Percentiles rank a stretch among this genome's conserved stretches.
Evolutionary conservation across 2,797 vertebrate species (phyloP).

Genomic region (Pseudochirops corinnae): DNA sequence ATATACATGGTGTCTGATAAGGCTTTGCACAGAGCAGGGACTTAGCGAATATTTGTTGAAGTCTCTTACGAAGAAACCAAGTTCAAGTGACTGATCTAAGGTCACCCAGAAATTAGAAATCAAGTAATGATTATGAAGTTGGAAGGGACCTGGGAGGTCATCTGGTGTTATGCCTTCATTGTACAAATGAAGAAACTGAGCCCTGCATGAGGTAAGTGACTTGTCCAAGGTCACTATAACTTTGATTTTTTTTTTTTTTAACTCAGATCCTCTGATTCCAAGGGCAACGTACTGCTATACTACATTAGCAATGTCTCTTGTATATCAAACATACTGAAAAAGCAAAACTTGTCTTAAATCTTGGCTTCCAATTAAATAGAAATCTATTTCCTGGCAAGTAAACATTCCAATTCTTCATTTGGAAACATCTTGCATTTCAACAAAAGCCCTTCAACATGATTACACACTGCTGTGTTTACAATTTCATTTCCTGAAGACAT

Average conservation of each 20-base stretch:
- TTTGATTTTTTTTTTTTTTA: background rate
- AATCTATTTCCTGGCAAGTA: background rate
- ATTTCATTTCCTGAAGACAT: constrained; percentile 8
- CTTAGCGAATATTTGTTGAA: background rate
- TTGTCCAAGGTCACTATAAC: background rate
- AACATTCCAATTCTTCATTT: background rate
- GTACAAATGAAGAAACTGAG: background rate
- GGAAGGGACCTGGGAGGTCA: background rate
- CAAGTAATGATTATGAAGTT: background rate
- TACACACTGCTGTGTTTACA: background rate
- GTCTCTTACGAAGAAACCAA: background rate
- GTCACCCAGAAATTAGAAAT: background rate
- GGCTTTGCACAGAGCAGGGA: background rate
- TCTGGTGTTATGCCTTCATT: background rate
- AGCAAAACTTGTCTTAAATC: background rate
- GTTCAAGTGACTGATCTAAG: background rate
- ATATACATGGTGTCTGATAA: background rate
- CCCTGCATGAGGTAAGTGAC: background rate
- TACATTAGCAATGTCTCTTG: background rate
- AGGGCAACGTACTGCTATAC: background rate
- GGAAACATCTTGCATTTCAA: background rate
- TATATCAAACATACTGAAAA: background rate
- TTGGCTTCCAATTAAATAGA: background rate
- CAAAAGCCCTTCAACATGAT: background rate
- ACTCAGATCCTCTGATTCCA: background rate